Evolutionary conservation across 2,113 vertebrate genomes (phyloP).

Genomic region (Genyomyrus donnyi): DNA sequence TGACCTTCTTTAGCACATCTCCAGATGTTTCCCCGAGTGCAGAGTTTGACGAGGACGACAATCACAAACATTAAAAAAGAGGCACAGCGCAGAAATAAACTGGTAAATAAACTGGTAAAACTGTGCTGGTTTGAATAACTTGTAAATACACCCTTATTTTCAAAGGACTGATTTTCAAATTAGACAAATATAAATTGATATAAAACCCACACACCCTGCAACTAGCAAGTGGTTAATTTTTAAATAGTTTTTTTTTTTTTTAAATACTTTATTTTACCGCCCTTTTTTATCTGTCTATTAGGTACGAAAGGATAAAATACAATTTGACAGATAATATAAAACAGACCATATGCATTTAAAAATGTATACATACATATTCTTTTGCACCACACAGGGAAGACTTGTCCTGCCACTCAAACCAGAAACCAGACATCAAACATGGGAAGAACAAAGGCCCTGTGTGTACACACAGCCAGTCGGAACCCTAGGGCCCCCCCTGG

Average conservation of each 20-base stretch:
- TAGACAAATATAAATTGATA: not conserved
- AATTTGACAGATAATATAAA: not conserved
- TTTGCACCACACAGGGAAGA: not conserved
- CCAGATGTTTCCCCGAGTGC: not conserved
- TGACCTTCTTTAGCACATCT: not conserved
- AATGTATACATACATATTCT: not conserved
- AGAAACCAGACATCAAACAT: conserved; percentile 21
- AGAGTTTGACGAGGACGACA: not conserved
- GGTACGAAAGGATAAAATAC: not conserved
- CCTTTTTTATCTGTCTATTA: not conserved
- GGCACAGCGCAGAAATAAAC: not conserved
- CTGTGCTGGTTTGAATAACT: not conserved
- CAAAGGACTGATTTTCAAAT: not conserved
- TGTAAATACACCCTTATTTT: not conserved
- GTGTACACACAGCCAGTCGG: conserved; percentile 5
- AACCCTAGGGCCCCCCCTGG: not conserved
- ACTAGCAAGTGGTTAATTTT: not conserved
- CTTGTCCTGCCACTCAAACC: conserved; percentile 9
- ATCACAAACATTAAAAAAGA: not conserved
- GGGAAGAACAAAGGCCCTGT: not conserved
- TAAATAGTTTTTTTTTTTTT: not conserved
- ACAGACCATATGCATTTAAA: not conserved
- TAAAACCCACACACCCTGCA: not conserved
- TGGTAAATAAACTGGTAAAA: no score
- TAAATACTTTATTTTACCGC: not conserved